Evolutionary conservation across 1,140 invertebrate species (phyloP), one percentile per base, ranked within the genome.

Genomic region (Heterodera carotae): DNA sequence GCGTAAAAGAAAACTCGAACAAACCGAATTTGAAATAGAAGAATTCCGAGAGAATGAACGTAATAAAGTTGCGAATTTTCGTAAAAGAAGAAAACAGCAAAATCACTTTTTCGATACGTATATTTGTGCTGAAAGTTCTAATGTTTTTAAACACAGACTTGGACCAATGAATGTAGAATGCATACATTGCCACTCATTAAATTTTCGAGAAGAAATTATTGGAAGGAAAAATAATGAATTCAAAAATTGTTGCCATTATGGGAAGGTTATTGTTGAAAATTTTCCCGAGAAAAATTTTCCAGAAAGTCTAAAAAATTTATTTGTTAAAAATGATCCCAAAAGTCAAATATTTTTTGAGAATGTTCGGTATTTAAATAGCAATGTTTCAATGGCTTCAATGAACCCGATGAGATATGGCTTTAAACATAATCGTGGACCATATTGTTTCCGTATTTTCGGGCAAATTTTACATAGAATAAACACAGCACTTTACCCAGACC

Each of bases 381-480:
- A 27, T 34, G 66, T 68, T 15, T 68, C 66, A 27, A 68, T 68
- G 66, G 66, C 66, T 1, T 68, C 66, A 18, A 68, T 68, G 66
- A 68, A 68, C 27, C 66, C 66, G 66, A 15, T 68, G 15, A 68
- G 66, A 68, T 68, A 68, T 68, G 27, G 66, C 15, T 68, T 18
- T 68, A 15, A 15, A 34, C 10, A n/a, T 56, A 56, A n/a, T n/a
- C n/a, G n/a, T n/a, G n/a, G n/a, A n/a, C n/a, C n/a, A n/a, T n/a
- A n/a, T n/a, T n/a, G n/a, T n/a, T 56, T 56, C 53, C 53, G 53
- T n/a, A 76, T 76, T 80, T 76, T 79, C 22, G 76, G 76, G 22
- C 76, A 77, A 69, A 77, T 77, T 64, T 77, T 79, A 79, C 76
- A 77, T 29, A 77, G 18, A 75, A 60, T 77, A 22, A 77, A 77